These are phyloP conservation scores for Polia nebulosa DNA, from an alignment of 2,888 invertebrate species.

Conservation along the genomic window DNA sequence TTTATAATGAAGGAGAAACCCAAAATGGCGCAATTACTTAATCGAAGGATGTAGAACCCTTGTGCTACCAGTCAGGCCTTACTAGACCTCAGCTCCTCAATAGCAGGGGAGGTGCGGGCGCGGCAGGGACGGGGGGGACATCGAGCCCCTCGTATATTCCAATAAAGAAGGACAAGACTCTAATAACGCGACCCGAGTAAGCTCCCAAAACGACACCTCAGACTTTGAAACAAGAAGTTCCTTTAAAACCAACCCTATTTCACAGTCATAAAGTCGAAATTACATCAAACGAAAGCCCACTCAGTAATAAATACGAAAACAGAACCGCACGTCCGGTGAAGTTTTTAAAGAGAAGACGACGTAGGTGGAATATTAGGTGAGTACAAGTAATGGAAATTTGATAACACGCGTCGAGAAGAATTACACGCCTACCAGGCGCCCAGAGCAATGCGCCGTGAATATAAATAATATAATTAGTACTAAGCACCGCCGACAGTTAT, in stretches of 20 bases:
- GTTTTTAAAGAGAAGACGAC: constrained; percentile 81
- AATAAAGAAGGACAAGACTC: constrained; percentile 87
- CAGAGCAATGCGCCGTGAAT: constrained; percentile 71
- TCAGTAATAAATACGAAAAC: constrained; percentile 82
- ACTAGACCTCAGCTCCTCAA: constrained; percentile 40
- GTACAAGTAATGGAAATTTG: constrained; percentile 80
- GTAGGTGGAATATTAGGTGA: constrained; percentile 80
- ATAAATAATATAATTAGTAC: constrained; percentile 72
- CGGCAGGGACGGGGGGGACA: constrained; percentile 45
- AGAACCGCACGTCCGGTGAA: constrained; percentile 83
- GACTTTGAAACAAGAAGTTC: constrained; percentile 68
- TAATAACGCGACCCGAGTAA: constrained; percentile 86
- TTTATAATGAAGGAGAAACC: constrained; percentile 29
- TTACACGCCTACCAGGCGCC: constrained; percentile 60
- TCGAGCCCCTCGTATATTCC: constrained; percentile 82
- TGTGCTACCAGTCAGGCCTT: constrained; percentile 31
- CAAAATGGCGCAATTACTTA: constrained; percentile 44
- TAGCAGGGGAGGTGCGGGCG: constrained; percentile 20
- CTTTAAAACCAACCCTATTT: constrained; percentile 69
- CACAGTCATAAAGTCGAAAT: constrained; percentile 58
- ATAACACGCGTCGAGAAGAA: constrained; percentile 73
- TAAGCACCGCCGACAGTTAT: constrained; percentile 2
- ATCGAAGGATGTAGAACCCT: constrained; percentile 35
- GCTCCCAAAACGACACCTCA: constrained; percentile 86
- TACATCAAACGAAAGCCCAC: constrained; percentile 25